Conservation (phyloP, 2,888 invertebrate genomes). For the Leptinotarsa haldemani region DNA sequence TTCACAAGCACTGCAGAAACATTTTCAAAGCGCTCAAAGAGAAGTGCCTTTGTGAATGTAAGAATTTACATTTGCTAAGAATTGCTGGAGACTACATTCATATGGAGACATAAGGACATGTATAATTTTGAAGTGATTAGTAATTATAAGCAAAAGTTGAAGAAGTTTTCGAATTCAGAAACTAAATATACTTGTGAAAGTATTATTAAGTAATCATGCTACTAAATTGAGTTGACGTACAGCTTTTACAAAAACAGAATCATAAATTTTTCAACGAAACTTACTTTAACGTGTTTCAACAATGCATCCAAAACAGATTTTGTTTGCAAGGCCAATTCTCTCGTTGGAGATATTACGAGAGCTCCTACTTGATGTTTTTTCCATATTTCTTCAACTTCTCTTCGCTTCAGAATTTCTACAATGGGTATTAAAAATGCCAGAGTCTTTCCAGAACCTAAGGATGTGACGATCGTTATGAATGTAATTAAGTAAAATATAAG, state of each 20-base stretch:
- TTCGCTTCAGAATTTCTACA: constrained; percentile 81
- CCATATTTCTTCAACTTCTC: constrained; percentile 73
- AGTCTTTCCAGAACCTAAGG: constrained; percentile 93
- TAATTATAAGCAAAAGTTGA: too few relatives aligned
- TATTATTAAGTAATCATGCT: too few relatives aligned
- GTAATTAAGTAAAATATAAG: not conserved
- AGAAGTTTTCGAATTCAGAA: not conserved
- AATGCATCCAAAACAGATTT: constrained; percentile 72
- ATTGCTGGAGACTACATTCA: too few relatives aligned
- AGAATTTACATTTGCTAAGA: too few relatives aligned
- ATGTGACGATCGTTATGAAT: constrained; percentile 27
- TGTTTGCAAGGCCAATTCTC: constrained; percentile 94
- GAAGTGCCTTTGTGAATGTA: too few relatives aligned
- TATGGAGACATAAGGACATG: too few relatives aligned
- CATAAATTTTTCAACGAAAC: constrained; percentile 49
- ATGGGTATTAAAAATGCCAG: constrained; percentile 94
- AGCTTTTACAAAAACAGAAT: too few relatives aligned
- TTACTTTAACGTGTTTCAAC: constrained; percentile 65
- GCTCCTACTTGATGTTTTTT: constrained; percentile 84
- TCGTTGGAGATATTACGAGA: constrained; percentile 92
- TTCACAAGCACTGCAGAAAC: too few relatives aligned
- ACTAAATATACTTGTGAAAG: too few relatives aligned
- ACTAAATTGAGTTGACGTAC: too few relatives aligned
- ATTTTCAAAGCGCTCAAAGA: too few relatives aligned
- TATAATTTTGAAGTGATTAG: too few relatives aligned